A percentile compares a stretch with the other conserved stretches of the same genome.
phyloP scores from a whole-genome alignment of 1,140 invertebrate genomes.

The Brachionus plicatilis region DNA sequence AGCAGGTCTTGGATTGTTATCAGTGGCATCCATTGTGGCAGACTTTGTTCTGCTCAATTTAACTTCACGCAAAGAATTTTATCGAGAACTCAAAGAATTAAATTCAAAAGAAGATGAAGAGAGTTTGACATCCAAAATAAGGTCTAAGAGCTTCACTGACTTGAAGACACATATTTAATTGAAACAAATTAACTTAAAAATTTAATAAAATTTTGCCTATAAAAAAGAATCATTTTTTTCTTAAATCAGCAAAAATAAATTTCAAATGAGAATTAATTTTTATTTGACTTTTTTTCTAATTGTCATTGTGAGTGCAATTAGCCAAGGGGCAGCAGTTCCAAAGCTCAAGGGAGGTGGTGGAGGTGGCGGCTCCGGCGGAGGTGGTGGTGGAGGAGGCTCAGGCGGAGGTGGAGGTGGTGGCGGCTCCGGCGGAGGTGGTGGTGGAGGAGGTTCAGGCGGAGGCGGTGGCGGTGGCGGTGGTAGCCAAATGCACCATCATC shows the following conservation, averaged over 20 bases:
- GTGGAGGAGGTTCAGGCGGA: background rate
- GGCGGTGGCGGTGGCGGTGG: background rate
- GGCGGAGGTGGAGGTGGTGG: background rate
- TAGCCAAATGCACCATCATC: background rate
- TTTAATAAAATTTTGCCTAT: background rate
- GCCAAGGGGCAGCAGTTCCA: background rate
- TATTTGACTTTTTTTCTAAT: slow-evolving; percentile 10
- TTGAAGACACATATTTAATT: background rate
- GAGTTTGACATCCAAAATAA: background rate
- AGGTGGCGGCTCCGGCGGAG: background rate
- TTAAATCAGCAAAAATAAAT: background rate
- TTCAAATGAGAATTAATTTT: background rate
- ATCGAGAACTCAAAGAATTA: slow-evolving; percentile 16
- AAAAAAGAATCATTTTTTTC: background rate
- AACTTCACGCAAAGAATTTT: background rate
- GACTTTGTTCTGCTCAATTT: slow-evolving; percentile 35
- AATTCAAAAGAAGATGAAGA: background rate
- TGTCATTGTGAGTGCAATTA: background rate
- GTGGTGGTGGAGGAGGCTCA: background rate
- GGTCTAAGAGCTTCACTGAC: background rate
- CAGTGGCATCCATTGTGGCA: slow-evolving; percentile 26
- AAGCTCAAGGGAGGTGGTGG: background rate
- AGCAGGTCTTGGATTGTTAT: slow-evolving; percentile 7
- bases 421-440: background rate
- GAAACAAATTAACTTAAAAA: background rate